Evolutionary conservation across 1,140 invertebrate species (phyloP).

Genomic region (Lutraria rhynchaena): DNA sequence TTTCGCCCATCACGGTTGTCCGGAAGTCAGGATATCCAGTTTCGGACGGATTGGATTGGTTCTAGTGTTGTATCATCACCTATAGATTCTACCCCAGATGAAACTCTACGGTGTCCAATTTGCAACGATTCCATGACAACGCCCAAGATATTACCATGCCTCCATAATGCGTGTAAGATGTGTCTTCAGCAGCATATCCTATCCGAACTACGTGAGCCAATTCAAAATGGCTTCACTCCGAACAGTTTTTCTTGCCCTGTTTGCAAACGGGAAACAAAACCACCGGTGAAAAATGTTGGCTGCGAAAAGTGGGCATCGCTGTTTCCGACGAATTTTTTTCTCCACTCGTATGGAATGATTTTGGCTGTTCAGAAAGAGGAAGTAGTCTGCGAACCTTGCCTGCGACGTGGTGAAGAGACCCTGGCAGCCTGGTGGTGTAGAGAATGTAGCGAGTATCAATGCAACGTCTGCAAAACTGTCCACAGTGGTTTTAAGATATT

Average conservation of each 20-base stretch:
- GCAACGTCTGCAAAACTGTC: slow-evolving; percentile 54
- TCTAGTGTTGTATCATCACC: not conserved
- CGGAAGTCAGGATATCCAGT: not conserved
- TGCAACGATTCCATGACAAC: slow-evolving; percentile 36
- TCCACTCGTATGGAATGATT: slow-evolving; percentile 49
- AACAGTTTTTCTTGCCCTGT: slow-evolving; percentile 49
- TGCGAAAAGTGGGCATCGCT: slow-evolving; percentile 49
- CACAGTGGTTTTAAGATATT: slow-evolving; percentile 54
- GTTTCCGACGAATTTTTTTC: slow-evolving; percentile 54
- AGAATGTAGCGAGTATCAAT: slow-evolving; percentile 55
- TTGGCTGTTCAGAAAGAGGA: slow-evolving; percentile 43
- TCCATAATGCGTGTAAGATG: slow-evolving; percentile 55
- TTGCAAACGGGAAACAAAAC: slow-evolving; percentile 19
- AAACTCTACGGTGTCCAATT: slow-evolving; percentile 42
- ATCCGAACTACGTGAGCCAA: not conserved
- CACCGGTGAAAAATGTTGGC: slow-evolving; percentile 23
- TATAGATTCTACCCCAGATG: not conserved
- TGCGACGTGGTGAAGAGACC: slow-evolving; percentile 36
- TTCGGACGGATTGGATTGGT: slow-evolving; percentile 1
- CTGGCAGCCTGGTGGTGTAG: slow-evolving; percentile 54
- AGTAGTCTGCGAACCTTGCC: slow-evolving; percentile 47
- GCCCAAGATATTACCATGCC: slow-evolving; percentile 47
- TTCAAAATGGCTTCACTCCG: slow-evolving; percentile 11
- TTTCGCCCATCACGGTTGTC: not conserved
- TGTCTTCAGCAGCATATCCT: slow-evolving; percentile 49